Evolutionary conservation across 1,140 invertebrate genomes (phyloP), one percentile per base, ranked within the genome.

Genomic region (Mycetomoellerius zeteki): DNA sequence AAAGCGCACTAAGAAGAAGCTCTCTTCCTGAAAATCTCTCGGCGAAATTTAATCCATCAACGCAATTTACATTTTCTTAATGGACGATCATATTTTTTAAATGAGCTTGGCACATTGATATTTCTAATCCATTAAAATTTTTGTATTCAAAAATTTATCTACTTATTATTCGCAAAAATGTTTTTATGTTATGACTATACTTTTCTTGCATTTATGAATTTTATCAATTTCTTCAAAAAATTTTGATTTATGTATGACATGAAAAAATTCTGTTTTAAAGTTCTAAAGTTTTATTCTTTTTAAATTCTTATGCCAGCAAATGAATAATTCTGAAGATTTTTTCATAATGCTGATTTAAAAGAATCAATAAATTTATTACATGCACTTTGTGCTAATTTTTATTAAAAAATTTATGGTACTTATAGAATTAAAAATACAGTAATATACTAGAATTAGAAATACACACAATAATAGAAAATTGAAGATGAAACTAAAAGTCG

Each of bases 1-100:
- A 67, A 67, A 43, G n/a, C 19, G n/a, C n/a, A 2, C 37, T 0
- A n/a, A 65, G 64, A 43, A 7, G 33, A 43, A 16, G 10, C 0
- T 67, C 12, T 67, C 2, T 37, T 67, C 21, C 64, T 21, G n/a
- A 43, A 43, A n/a, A 37, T 37, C 64, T 43, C n/a, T 67, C n/a
- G 8, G n/a, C n/a, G n/a, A 67, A 43, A 67, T 14, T 67, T 67
- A 67, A 67, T 67, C n/a, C 33, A 67, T 43, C 10, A 67, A 43
- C 33, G n/a, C 21, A 67, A 67, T 67, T 67, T 43, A 43, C 10
- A 43, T 67, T 43, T 67, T 12, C n/a, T 37, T 43, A 33, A n/a
- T 43, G 16, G n/a, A 67, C 16, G 4, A 67, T 67, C 33, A 6
- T 65, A 19, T 65, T 65, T 67, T 67, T 67, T 14, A 4, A 21